phyloP scores from a whole-genome alignment of 92 coral and sea anemone species.

The Parazoanthus atlanticus region DNA sequence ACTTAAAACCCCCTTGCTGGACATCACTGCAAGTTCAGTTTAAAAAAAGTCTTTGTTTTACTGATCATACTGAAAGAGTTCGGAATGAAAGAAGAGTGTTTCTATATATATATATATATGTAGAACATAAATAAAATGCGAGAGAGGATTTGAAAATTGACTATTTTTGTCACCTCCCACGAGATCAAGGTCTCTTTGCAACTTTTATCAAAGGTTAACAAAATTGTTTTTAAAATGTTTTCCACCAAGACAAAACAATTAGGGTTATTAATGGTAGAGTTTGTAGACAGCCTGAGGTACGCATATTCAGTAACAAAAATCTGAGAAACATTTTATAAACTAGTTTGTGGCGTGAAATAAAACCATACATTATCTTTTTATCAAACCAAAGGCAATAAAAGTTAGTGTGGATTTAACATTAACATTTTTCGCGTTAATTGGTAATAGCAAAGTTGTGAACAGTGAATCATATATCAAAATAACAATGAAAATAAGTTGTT shows the following conservation, averaged over 20 bases:
- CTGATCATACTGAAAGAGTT: not conserved
- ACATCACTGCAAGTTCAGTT: not conserved
- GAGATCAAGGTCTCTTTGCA: not conserved
- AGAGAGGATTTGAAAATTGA: not conserved
- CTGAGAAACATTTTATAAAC: not conserved
- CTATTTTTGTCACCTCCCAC: not conserved
- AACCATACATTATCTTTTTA: not conserved
- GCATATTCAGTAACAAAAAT: not conserved
- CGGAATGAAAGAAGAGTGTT: not conserved
- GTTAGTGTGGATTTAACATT: not conserved
- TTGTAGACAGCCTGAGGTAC: not conserved
- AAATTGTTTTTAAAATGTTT: not conserved
- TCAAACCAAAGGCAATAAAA: not conserved
- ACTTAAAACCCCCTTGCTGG: not conserved
- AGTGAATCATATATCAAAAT: not conserved
- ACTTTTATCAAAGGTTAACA: not conserved
- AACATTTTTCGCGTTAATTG: not conserved
- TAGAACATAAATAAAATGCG: not conserved
- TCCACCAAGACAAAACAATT: constrained; percentile 2
- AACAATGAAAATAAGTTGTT: constrained; percentile 13
- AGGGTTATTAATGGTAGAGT: not conserved
- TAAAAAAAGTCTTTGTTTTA: not conserved
- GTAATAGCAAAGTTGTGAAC: not conserved
- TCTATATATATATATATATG: not conserved
- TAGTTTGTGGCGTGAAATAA: not conserved